Evolutionary conservation across 2,888 invertebrate species (phyloP).

Genomic region (Opisthograptis luteolata): DNA sequence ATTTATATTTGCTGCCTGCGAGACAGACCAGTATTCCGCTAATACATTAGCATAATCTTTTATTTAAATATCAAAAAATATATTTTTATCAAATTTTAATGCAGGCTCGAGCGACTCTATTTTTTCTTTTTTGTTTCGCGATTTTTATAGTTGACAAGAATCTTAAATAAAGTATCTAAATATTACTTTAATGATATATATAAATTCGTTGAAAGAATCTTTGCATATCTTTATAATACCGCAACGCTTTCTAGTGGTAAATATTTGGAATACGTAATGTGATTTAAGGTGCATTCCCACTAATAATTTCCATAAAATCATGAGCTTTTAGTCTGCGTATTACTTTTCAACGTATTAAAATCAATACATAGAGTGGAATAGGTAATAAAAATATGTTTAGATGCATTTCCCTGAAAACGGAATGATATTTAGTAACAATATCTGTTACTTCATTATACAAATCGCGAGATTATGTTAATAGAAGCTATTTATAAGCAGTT

Average conservation of each 20-base stretch:
- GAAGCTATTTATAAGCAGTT: conserved; percentile 73
- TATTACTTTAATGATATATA: not conserved
- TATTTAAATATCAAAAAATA: not conserved
- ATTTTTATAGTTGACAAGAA: conserved; percentile 1
- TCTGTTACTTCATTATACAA: conserved; percentile 78
- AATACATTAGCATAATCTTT: conserved; percentile 12
- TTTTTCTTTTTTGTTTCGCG: not conserved
- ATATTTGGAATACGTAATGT: conserved; percentile 24
- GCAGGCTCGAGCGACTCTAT: not conserved
- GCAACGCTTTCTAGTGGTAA: conserved; percentile 17
- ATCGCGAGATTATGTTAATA: conserved; percentile 80
- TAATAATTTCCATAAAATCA: conserved; percentile 46
- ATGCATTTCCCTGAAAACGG: conserved; percentile 62
- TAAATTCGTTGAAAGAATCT: conserved; percentile 8
- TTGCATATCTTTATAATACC: conserved; percentile 10
- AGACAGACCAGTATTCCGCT: conserved; percentile 8
- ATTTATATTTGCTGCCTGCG: conserved; percentile 15
- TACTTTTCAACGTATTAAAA: conserved; percentile 45
- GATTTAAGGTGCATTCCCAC: conserved; percentile 38
- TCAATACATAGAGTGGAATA: conserved; percentile 42
- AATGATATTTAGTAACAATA: conserved; percentile 67
- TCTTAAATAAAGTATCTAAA: conserved; percentile 1
- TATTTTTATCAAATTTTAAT: conserved; percentile 4
- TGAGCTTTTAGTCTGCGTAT: conserved; percentile 47
- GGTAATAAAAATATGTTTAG: conserved; percentile 49